Percentiles rank a stretch among this genome's conserved stretches.
These are phyloP conservation scores for Hystrix brachyura DNA, from an alignment of 2,113 vertebrate genomes.

Conservation along the genomic window DNA sequence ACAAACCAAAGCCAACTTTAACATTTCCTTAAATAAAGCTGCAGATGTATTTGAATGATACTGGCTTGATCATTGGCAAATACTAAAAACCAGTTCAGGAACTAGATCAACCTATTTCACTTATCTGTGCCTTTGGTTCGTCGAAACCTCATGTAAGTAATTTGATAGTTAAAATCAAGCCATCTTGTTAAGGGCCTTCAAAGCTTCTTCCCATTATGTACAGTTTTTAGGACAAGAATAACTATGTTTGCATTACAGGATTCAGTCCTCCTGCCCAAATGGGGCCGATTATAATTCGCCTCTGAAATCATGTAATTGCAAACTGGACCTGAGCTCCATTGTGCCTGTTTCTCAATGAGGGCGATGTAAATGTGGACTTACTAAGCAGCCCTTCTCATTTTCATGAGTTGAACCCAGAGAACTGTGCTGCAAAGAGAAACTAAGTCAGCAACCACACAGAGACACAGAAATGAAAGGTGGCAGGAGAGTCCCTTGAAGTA, in stretches of 20 bases:
- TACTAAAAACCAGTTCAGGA: slow-evolving; percentile 4
- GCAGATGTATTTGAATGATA: slow-evolving; percentile 59
- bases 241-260: not conserved
- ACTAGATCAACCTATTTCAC: not conserved
- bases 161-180: slow-evolving; percentile 10
- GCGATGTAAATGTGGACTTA: not conserved
- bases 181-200: not conserved
- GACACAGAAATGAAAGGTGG: not conserved
- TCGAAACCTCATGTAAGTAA: not conserved
- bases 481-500: not conserved
- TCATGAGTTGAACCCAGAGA: not conserved
- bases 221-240: not conserved
- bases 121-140: not conserved
- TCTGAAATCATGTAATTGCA: not conserved
- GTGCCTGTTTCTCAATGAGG: not conserved
- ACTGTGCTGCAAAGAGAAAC: not conserved
- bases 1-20: slow-evolving; percentile 58
- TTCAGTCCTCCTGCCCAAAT: not conserved
- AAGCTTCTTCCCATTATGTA: not conserved
- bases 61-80: slow-evolving; percentile 33
- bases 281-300: not conserved
- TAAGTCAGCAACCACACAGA: not conserved
- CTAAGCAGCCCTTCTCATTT: not conserved
- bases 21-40: slow-evolving; percentile 18
- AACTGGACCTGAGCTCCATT: not conserved